These are phyloP conservation scores for Spodoptera littoralis DNA, from an alignment of 2,888 invertebrate species.

Conservation along the genomic window DNA sequence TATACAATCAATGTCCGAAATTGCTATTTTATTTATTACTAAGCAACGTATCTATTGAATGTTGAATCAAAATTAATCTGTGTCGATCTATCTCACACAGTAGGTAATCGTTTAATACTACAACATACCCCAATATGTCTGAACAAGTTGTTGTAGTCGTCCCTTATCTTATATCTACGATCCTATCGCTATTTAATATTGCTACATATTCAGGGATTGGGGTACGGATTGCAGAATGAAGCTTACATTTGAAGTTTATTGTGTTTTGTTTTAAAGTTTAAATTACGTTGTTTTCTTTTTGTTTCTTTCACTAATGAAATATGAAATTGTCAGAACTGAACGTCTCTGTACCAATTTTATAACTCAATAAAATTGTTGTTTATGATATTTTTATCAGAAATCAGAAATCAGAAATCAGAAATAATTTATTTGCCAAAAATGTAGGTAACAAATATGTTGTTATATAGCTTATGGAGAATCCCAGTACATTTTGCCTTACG, in stretches of 20 bases:
- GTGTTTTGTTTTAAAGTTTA: conserved; percentile 3
- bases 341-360: too few species aligned
- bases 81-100: conserved; percentile 5
- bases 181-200: conserved; percentile 76
- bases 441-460: too few species aligned
- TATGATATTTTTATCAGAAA: too few species aligned
- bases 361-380: too few species aligned
- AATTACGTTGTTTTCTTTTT: neutral
- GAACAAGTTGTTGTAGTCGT: conserved; percentile 62
- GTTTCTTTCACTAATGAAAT: too few species aligned
- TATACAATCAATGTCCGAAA: too few species aligned
- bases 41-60: conserved; percentile 18
- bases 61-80: conserved; percentile 3
- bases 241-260: conserved; percentile 2
- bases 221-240: conserved; percentile 66
- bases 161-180: conserved; percentile 79
- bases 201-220: conserved; percentile 57
- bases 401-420: too few species aligned
- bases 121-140: conserved; percentile 52
- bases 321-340: too few species aligned
- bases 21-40: too few species aligned
- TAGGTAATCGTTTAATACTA: conserved; percentile 44
- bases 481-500: too few species aligned
- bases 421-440: too few species aligned
- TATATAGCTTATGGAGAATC: too few species aligned